A percentile compares a stretch with the other conserved stretches of the same genome.
Conservation (phyloP, 2,888 invertebrate genomes). For the Charanyca ferruginea region DNA sequence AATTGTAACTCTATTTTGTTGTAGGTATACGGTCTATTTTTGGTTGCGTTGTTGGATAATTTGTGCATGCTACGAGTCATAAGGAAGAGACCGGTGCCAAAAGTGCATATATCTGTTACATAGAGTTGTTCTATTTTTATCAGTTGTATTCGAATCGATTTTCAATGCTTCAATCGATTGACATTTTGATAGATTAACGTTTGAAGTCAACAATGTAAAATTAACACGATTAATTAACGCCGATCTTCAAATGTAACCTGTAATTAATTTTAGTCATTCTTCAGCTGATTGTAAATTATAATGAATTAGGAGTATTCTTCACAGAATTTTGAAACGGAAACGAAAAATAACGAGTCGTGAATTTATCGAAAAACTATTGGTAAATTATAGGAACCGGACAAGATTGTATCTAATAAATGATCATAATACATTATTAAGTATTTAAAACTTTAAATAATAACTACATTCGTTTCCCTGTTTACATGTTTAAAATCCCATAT, state of each 20-base stretch:
- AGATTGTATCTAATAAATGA: no score
- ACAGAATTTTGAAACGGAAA: neutral
- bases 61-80: constrained; percentile 67
- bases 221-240: constrained; percentile 22
- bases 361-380: neutral
- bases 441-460: neutral
- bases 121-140: constrained; percentile 56
- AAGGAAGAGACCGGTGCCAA: constrained; percentile 73
- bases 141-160: constrained; percentile 23
- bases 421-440: no score
- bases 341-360: neutral
- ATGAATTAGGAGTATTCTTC: neutral
- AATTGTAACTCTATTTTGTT: constrained; percentile 47
- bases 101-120: constrained; percentile 69
- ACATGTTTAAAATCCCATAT: neutral
- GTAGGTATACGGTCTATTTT: constrained; percentile 41
- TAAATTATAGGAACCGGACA: no score
- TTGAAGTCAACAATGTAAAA: constrained; percentile 27
- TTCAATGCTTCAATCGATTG: constrained; percentile 44
- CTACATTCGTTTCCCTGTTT: constrained; percentile 9
- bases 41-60: constrained; percentile 38
- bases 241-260: neutral
- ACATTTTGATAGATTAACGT: constrained; percentile 44
- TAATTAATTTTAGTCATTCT: neutral
- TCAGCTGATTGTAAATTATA: neutral